Evolutionary conservation across 2,113 vertebrate species (phyloP), one percentile per base, ranked within the genome.

Genomic region (Petromus typicus): DNA sequence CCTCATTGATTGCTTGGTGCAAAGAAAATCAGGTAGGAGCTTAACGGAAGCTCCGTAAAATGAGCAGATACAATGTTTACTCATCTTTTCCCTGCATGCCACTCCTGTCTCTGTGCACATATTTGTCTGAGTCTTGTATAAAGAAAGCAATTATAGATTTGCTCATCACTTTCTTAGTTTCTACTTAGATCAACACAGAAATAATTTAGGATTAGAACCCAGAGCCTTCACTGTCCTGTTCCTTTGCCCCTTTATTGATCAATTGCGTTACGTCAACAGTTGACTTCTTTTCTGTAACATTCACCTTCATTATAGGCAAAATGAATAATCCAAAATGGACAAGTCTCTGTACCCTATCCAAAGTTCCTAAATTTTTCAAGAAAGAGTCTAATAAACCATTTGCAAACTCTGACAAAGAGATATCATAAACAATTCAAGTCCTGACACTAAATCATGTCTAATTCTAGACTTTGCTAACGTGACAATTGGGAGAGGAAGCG

Each of bases 401-500:
- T 64, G 92, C 30, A 34, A 56, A 89, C 64, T 79, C 20, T 23
- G 48, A 51, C 18, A 27, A 48, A 94, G 91, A 69, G 17, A 76
- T 93, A 90, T 23, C 75, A 23, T 40, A 86, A 89, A 32, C 61
- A 67, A 91, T 81, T 89, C 56, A 93, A 92, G 51, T 54, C 69
- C 37, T 45, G 79, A 80, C 61, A 75, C 83, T 90, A 82, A 95
- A 13, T 67, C 61, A 88, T 59, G 22, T 23, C 63, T 63, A 89
- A 79, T 40, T 89, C 67, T 51, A 16, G 51, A 23, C 51, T 96
- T 89, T 57, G 57, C 48, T 76, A 43, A 92, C 89, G n/a, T 64
- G 67, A 91, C 89, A 89, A 13, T 95, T 80, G 83, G 43, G 34
- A 91, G 66, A 80, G 59, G 40, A 92, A 94, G 56, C 83, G 27